Conservation (phyloP, 1,140 invertebrate genomes). For the Lepidurus couesii region DNA sequence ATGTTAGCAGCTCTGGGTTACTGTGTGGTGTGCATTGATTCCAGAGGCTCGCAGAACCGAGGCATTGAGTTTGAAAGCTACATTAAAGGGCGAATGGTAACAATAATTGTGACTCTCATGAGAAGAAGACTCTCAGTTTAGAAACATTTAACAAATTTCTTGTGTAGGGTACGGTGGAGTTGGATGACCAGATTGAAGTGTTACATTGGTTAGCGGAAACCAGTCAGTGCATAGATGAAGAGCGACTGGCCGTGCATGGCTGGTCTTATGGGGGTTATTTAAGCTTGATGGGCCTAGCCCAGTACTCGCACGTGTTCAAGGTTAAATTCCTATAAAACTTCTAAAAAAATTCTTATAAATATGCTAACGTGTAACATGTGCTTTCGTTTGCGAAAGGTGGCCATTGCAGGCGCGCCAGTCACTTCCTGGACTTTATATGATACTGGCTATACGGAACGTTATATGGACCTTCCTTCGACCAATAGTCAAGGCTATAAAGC, state of each 20-base stretch:
- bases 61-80: conserved; percentile 87
- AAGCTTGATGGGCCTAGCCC: conserved; percentile 75
- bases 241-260: conserved; percentile 88
- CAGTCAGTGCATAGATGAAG: conserved; percentile 82
- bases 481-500: conserved; percentile 71
- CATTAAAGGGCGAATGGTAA: conserved; percentile 74
- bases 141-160: conserved; percentile 27
- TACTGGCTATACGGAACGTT: conserved; percentile 94
- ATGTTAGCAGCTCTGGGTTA: conserved; percentile 95
- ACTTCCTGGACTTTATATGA: conserved; percentile 92
- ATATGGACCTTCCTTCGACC: conserved; percentile 85
- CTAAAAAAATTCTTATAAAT: not conserved
- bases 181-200: conserved; percentile 94
- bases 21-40: conserved; percentile 91
- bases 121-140: not conserved
- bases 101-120: not conserved
- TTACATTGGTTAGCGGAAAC: conserved; percentile 76
- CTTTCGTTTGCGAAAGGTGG: conserved; percentile 49
- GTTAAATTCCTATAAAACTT: conserved; percentile 42
- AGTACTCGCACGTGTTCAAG: conserved; percentile 76
- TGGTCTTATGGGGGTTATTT: conserved; percentile 97
- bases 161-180: conserved; percentile 77
- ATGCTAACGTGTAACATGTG: not conserved
- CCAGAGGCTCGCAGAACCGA: conserved; percentile 85
- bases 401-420: conserved; percentile 93